These are phyloP conservation scores for Enhydra lutris DNA, from an alignment of 2,113 vertebrate species.

Conservation along the genomic window DNA sequence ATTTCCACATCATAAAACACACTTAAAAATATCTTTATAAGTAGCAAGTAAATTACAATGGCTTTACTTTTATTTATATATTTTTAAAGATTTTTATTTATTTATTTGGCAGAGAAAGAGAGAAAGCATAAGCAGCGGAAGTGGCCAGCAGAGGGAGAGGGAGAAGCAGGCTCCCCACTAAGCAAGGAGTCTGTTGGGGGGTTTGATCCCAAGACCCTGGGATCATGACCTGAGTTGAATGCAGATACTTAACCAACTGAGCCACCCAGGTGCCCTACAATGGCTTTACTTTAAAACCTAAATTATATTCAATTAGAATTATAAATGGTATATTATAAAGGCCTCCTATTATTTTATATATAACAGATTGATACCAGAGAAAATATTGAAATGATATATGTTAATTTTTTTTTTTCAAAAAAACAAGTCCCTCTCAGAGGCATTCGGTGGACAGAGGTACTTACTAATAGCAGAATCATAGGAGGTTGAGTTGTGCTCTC, in stretches of 20 bases:
- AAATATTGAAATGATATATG: not conserved
- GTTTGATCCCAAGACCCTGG: too few relatives aligned
- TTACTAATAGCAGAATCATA: conserved; percentile 94
- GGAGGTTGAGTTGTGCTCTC: conserved; percentile 89
- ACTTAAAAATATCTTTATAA: not conserved
- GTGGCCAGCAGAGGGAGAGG: too few relatives aligned
- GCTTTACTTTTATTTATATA: not conserved
- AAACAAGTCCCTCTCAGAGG: not conserved
- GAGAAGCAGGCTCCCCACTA: too few relatives aligned
- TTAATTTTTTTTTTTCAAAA: not conserved
- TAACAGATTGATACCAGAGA: not conserved
- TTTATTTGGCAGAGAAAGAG: too few relatives aligned
- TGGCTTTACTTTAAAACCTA: not conserved
- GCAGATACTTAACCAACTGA: too few relatives aligned
- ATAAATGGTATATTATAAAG: not conserved
- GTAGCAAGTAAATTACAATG: not conserved
- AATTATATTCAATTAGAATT: not conserved
- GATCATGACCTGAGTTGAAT: too few relatives aligned
- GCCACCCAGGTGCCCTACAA: not conserved
- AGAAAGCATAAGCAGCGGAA: too few relatives aligned
- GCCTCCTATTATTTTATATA: not conserved
- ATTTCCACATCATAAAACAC: not conserved
- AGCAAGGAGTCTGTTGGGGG: too few relatives aligned
- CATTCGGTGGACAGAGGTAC: conserved; percentile 64
- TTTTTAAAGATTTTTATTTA: too few relatives aligned